Percentiles rank a stretch among this genome's conserved stretches.
phyloP scores from a whole-genome alignment of 2,113 vertebrate species.

The Mixornis gularis region DNA sequence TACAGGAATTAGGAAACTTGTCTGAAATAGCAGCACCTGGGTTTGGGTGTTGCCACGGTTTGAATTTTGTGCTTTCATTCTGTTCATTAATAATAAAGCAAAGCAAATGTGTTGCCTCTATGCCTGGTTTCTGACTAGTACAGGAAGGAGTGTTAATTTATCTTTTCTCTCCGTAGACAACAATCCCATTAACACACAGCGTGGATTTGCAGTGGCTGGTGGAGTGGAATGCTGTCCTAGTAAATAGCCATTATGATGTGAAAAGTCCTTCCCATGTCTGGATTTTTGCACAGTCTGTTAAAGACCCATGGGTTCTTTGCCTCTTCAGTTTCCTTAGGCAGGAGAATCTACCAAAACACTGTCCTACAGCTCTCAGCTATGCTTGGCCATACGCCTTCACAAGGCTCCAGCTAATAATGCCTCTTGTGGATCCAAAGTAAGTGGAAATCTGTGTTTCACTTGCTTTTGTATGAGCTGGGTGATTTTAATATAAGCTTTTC shows the following conservation, averaged over 20 bases:
- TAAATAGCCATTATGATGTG: slow-evolving; percentile 95
- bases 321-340: slow-evolving; percentile 96
- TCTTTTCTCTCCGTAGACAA: slow-evolving; percentile 68
- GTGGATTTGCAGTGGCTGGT: slow-evolving; percentile 97
- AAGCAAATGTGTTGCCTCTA: not conserved
- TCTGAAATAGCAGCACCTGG: not conserved
- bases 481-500: not conserved
- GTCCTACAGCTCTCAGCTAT: slow-evolving; percentile 92
- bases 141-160: not conserved
- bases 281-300: slow-evolving; percentile 95
- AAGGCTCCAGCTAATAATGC: slow-evolving; percentile 90
- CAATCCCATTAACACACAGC: slow-evolving; percentile 84
- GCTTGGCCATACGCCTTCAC: slow-evolving; percentile 97
- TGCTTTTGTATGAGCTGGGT: not conserved
- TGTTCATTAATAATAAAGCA: not conserved
- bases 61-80: not conserved
- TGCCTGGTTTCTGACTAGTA: not conserved
- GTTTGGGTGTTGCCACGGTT: not conserved
- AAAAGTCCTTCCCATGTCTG: slow-evolving; percentile 97
- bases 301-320: slow-evolving; percentile 97
- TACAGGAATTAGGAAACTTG: not conserved
- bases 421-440: slow-evolving; percentile 96
- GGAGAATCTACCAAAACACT: slow-evolving; percentile 95
- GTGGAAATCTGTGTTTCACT: not conserved
- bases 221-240: slow-evolving; percentile 92